Conservation (phyloP, 2,113 vertebrate species). For the Chunga burmeisteri region DNA sequence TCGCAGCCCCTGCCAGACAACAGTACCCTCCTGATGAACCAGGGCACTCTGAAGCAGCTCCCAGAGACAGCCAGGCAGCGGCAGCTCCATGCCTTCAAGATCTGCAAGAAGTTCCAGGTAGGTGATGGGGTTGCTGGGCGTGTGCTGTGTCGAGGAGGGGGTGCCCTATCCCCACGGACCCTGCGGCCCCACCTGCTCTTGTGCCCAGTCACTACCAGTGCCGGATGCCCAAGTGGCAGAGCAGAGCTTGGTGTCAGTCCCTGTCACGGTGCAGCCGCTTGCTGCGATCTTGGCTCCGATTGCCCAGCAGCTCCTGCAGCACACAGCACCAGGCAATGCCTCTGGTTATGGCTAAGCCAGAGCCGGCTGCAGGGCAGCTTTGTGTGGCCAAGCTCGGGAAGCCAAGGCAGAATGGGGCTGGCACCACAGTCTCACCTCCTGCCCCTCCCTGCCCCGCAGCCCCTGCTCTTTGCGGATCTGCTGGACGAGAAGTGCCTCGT, state of each 20-base stretch:
- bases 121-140: accelerated
- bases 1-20: constrained; percentile 85
- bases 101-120: constrained; percentile 92
- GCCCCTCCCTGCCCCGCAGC: constrained; percentile 59
- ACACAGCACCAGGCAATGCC: accelerated
- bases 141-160: accelerated
- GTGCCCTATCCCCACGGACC: accelerated
- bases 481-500: constrained; percentile 87
- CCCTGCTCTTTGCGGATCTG: constrained; percentile 81
- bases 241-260: neutral
- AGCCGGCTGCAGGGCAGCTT: neutral
- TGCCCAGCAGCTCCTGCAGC: neutral
- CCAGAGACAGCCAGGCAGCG: constrained; percentile 68
- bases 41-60: constrained; percentile 80
- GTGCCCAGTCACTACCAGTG: neutral
- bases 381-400: accelerated
- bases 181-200: too few species aligned
- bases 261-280: accelerated
- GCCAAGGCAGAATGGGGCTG: accelerated
- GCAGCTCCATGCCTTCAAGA: constrained; percentile 89
- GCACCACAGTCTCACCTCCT: neutral
- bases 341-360: neutral
- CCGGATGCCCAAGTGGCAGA: accelerated
- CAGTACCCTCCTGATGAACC: constrained; percentile 77
- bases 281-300: neutral